Conservation (phyloP, 2,113 vertebrate species). For the Craseonycteris thonglongyai region DNA sequence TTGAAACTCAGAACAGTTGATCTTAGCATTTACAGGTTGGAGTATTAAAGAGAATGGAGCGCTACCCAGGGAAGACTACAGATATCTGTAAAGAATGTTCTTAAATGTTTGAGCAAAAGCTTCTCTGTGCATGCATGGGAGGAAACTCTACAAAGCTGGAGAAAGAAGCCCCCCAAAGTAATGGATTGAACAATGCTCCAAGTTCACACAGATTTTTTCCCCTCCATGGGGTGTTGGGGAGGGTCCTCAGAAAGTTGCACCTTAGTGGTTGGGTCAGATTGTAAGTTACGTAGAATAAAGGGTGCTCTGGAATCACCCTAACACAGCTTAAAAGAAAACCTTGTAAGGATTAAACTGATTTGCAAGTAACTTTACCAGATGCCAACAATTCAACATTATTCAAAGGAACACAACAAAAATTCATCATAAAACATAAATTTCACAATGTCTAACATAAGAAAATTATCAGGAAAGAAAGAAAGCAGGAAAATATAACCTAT, state of each 20-base stretch:
- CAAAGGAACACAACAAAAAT: neutral
- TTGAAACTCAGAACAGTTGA: neutral
- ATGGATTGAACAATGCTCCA: neutral
- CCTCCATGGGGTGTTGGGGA: accelerated
- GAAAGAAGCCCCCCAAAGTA: neutral
- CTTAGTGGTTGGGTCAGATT: neutral
- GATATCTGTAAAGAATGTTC: neutral
- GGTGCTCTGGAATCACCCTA: neutral
- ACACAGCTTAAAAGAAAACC: neutral
- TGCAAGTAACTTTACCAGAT: neutral
- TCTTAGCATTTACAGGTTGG: neutral
- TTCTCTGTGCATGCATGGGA: neutral
- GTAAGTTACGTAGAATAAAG: neutral
- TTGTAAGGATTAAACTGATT: neutral
- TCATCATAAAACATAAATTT: neutral
- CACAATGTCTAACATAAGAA: neutral
- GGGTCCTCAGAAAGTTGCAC: neutral
- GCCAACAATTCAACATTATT: neutral
- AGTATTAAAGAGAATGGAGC: neutral
- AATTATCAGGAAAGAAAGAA: neutral
- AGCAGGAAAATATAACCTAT: neutral
- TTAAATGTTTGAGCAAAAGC: neutral
- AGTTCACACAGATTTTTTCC: neutral
- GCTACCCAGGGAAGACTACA: neutral
- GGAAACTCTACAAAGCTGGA: neutral